These are phyloP conservation scores for Meleagris gallopavo DNA, from an alignment of 2,113 vertebrate species.

Conservation along the genomic window DNA sequence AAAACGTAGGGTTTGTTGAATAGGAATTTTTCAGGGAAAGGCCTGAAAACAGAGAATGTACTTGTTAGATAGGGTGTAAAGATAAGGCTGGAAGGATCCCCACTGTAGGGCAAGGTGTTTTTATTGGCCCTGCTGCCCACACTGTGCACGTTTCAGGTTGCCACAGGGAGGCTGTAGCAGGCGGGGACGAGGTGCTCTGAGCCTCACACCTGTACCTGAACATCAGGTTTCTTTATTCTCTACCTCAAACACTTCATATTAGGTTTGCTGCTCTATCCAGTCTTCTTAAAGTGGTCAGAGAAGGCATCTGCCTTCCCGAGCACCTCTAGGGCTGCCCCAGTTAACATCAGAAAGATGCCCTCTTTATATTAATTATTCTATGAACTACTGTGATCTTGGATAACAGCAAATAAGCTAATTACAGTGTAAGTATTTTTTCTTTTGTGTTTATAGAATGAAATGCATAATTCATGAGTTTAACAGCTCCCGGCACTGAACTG, in stretches of 20 bases:
- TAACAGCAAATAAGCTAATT: background rate
- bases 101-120: background rate
- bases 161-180: background rate
- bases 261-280: background rate
- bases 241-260: fast-evolving
- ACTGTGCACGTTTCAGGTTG: background rate
- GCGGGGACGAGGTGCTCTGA: background rate
- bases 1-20: fast-evolving
- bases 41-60: background rate
- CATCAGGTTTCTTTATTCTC: background rate
- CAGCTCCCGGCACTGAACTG: background rate
- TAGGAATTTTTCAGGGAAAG: background rate
- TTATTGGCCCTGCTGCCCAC: background rate
- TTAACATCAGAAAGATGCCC: fast-evolving
- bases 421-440: background rate
- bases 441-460: background rate
- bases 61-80: background rate
- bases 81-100: background rate
- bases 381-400: background rate
- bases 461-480: background rate
- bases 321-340: background rate
- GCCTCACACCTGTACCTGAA: background rate
- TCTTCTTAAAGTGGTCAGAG: background rate
- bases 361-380: background rate
- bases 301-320: background rate